Evolutionary conservation across 2,113 vertebrate genomes (phyloP).

Genomic region (Copsychus sechellarum): DNA sequence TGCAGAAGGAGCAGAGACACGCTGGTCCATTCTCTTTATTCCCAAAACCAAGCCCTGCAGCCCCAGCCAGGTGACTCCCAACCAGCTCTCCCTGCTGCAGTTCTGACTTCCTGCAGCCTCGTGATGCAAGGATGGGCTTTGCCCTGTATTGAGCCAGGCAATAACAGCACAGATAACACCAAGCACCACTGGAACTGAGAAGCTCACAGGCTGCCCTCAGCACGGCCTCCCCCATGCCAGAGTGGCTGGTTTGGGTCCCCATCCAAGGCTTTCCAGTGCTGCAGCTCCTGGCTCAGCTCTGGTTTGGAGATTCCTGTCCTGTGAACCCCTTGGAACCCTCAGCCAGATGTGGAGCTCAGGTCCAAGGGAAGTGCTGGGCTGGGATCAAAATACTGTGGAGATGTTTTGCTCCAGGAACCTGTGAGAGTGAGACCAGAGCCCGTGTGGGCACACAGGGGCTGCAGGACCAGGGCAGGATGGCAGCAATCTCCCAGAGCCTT

Average conservation of each 20-base stretch:
- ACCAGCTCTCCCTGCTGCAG: background rate
- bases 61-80: background rate
- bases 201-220: background rate
- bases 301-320: slow-evolving; percentile 32
- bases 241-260: background rate
- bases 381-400: slow-evolving; percentile 50
- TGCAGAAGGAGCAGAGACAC: background rate
- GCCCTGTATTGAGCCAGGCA: background rate
- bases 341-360: slow-evolving; percentile 46
- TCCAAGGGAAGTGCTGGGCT: slow-evolving; percentile 53
- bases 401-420: slow-evolving; percentile 71
- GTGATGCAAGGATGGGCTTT: background rate
- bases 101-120: background rate
- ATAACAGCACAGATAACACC: background rate
- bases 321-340: slow-evolving; percentile 39
- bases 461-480: background rate
- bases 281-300: slow-evolving; percentile 39
- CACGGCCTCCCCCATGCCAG: background rate
- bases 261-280: background rate
- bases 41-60: background rate
- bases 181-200: background rate
- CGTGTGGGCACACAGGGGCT: background rate
- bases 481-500: background rate
- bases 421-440: background rate
- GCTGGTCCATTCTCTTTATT: background rate